Evolutionary conservation across 1,140 invertebrate species (phyloP), one percentile per base, ranked within the genome.

Genomic region (Calosoma granatense): DNA sequence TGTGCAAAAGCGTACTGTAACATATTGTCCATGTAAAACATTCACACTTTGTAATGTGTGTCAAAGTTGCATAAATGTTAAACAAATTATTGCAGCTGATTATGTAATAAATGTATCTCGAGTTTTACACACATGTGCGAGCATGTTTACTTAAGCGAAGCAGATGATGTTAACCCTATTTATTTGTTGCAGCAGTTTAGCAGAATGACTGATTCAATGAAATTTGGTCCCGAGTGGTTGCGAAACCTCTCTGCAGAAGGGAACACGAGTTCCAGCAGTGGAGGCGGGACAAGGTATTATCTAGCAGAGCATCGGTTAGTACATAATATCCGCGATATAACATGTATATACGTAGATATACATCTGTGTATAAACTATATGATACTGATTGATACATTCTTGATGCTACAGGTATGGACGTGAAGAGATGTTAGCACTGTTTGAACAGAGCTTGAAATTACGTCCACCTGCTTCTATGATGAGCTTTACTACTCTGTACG

Each of bases 351-450:
- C n/a, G n/a, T 12, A 39, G 17, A 4, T 17, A 39, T 55, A 20
- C 36, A 51, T 56, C n/a, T 57, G 21, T 53, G 15, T 17, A 15
- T 23, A 47, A 1, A 20, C 22, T 23, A 15, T 43, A 9, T 54
- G 1, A 2, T 4, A 51, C 23, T 23, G 12, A 56, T n/a, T 1
- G 47, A 60, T 59, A 55, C 20, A 52, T 53, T 12, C 54, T 64
- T 36, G 22, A n/a, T n/a, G n/a, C n/a, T n/a, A n/a, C n/a, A 78
- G 81, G 58, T 93, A 93, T 64, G 89, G 88, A 22, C 76, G 89
- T 61, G 91, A 94, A 74, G 90, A 94, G 68, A 92, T 94, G 89
- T 72, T 94, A 57, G 87, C 88, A 41, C 68, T 93, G 23, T 92
- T 84, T 67, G 82, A 88, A 56, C 63, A 81, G 62, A 79, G 76